These are phyloP conservation scores for Syndactyla subalaris DNA, from an alignment of 2,797 vertebrate genomes.

Conservation along the genomic window DNA sequence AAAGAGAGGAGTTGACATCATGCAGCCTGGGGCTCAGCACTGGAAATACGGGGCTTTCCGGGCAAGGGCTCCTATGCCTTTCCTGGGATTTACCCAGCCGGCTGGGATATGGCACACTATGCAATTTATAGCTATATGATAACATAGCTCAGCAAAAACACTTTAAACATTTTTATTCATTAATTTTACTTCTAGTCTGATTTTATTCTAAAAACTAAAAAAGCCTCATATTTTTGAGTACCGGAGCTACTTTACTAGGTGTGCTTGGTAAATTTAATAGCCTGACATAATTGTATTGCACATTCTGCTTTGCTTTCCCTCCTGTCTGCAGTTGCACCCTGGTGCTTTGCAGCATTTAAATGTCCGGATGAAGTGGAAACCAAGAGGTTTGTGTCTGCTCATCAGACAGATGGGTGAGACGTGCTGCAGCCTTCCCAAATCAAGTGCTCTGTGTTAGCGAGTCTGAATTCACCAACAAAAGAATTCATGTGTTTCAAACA, in stretches of 20 bases:
- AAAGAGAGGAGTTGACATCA: not conserved
- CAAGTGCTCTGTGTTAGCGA: not conserved
- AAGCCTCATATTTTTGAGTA: not conserved
- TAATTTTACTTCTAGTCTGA: not conserved
- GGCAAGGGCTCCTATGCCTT: not conserved
- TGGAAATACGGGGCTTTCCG: accelerated
- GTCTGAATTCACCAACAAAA: not conserved
- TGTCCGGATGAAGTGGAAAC: not conserved
- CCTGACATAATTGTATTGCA: not conserved
- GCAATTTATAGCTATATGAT: not conserved
- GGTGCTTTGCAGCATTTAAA: not conserved
- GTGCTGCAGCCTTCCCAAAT: not conserved
- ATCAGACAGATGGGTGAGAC: not conserved
- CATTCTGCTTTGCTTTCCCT: not conserved
- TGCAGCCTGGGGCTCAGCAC: not conserved
- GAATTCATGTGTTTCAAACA: not conserved
- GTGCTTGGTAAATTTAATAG: not conserved
- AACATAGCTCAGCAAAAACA: not conserved
- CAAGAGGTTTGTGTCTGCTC: not conserved
- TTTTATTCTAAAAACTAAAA: not conserved
- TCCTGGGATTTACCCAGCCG: too few relatives aligned
- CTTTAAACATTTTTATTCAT: not conserved
- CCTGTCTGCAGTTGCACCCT: not conserved
- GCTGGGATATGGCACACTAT: not conserved
- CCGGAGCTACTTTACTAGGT: not conserved